These are phyloP conservation scores for Trinorchestia longiramus DNA, from an alignment of 1,140 invertebrate species.

Conservation along the genomic window DNA sequence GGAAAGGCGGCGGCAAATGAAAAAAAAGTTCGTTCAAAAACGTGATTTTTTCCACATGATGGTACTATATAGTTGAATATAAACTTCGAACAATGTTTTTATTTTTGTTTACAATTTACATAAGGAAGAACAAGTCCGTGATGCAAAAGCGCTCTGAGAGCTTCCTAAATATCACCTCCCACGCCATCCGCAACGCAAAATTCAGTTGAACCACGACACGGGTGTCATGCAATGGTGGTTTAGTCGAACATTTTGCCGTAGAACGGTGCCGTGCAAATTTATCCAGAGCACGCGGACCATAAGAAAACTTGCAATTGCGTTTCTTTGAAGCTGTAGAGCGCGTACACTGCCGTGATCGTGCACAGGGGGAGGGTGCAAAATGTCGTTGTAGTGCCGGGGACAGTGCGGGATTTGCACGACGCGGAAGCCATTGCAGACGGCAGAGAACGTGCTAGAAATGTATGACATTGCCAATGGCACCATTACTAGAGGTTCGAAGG, in stretches of 20 bases:
- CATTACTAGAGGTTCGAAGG: neutral
- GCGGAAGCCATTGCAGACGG: neutral
- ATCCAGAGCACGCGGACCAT: neutral
- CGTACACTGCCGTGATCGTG: neutral
- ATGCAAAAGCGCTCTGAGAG: neutral
- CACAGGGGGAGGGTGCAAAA: neutral
- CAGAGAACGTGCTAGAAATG: neutral
- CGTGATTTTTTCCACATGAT: no score
- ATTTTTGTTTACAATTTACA: neutral
- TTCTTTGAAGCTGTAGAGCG: neutral
- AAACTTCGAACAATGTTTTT: no score
- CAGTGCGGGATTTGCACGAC: neutral
- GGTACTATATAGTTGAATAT: no score
- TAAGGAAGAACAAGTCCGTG: neutral
- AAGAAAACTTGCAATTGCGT: neutral
- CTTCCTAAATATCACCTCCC: neutral
- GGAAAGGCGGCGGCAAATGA: no score
- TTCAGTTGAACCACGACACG: neutral
- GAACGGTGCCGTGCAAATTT: neutral
- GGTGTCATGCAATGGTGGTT: neutral
- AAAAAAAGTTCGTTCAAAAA: no score
- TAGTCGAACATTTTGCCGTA: neutral
- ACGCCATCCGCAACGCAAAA: neutral
- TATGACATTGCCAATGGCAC: neutral
- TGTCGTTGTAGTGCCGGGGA: neutral